Evolutionary conservation across 2,113 vertebrate species (phyloP), one percentile per base, ranked within the genome.

Genomic region (Nesoenas mayeri): DNA sequence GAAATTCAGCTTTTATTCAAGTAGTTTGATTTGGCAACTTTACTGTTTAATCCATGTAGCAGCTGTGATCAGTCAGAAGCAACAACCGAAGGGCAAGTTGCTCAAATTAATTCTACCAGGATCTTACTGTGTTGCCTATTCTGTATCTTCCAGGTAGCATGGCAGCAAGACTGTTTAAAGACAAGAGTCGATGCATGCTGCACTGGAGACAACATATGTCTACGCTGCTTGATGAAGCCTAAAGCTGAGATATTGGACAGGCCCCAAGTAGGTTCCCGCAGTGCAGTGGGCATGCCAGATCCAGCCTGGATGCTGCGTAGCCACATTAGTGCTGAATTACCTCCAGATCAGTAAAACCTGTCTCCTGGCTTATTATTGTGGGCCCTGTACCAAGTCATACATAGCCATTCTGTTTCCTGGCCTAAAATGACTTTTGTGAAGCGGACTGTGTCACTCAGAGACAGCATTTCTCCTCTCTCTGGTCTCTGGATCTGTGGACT

Each of bases 1-100:
- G 85, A 95, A 94, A 91, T 89, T 29, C 75, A 84, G 60, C 69
- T 94, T 95, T 94, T 84, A 73, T 93, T 81, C 88, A 61, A 70
- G 66, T 16, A 79, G 65, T 20, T 81, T 75, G 60, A 64, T 93
- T 87, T 71, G 81, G 60, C 73, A 79, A 44, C 61, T 88, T 78
- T 40, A 11, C 57, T 74, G 62, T 64, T 96, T 67, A 88, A 91
- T 91, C 79, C 36, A 32, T 7, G 48, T 15, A 47, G 77, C 57
- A 3, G 3, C 53, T 19, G 53, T 36, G 93, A 77, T 82, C 79
- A 73, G 62, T 28, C 44, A 69, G 64, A 50, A 60, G 81, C 38
- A 84, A 19, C 29, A 85, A 85, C 48, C 64, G 80, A 54, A 78
- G 66, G 20, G 61, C 24, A 74, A 53, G 60, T 11, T 50, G 38